Evolutionary conservation across 92 coral and sea anemone species (phyloP), one percentile per base, ranked within the genome.

Genomic region (Actinostola sp.): DNA sequence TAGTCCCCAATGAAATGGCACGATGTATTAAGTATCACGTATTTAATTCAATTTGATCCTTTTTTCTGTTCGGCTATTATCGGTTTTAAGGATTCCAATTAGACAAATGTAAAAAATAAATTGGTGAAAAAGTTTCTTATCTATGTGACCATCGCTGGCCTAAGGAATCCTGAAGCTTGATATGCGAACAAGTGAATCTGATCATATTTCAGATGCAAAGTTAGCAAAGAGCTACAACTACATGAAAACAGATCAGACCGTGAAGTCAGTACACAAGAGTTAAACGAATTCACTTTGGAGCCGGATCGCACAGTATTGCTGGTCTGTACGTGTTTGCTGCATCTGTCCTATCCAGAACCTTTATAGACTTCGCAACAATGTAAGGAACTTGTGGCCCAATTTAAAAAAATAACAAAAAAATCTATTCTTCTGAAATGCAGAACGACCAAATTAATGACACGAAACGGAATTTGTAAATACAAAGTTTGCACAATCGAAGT

Each of bases 391-490:
- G 72, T 52, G 41, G 72, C 45, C 53, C 35, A 45, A 61, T 61
- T 52, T 62, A 63, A 70, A 84, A 64, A 71, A 53, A 31, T 11
- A 28, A n/a, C 63, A 71, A 71, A 71, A 71, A 50, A 73, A 51
- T 41, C 53, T 31, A 48, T 51, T 65, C 44, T 77, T 72, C 21
- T 61, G 65, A 53, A 55, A 32, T 27, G 61, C 55, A 72, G 79
- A 84, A 90, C 84, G 80, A 43, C 75, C 43, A 72, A 87, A 90
- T 87, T 80, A 91, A 91, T 91, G 79, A 80, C 89, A 57, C 73
- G 45, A 60, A 85, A 59, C 56, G 27, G 83, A 87, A 81, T 91
- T 87, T 87, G 97, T 83, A 91, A 91, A 91, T 90, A 91, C 74
- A 20, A 60, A 83, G 81, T 87, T 91, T 83, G 80, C 89, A 79